Base-by-base conservation (phyloP, 1,140 invertebrate species). In the Drosophila cardini region DNA sequence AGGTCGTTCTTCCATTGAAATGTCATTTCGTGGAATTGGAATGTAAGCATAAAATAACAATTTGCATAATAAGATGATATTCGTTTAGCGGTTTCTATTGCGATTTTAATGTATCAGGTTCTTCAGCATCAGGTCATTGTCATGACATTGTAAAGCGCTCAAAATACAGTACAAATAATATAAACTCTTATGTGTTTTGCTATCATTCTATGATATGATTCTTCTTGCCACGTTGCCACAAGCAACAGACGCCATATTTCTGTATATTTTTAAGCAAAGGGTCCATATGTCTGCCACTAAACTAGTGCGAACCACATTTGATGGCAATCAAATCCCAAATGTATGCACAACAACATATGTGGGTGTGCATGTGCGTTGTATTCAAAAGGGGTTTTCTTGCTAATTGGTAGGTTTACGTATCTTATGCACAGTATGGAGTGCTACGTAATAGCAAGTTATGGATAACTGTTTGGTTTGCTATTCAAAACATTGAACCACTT, bases 1-100 rank as follows among this genome's bases (percentile, higher is more conserved):
- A 36, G 10, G 4, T 21, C 45, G 16, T 16, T 50, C 16, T 53
- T 58, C 48, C 26, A 72, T 76, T 43, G 73, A 76, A 78, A 68
- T 68, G 69, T 26, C 55, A 68, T 79, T 64, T 40, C 69, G 68
- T 72, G 69, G 69, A 46, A 73, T 69, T 72, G 69, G 58, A 46
- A 73, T 64, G 61, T 76, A 70, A 70, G 63, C 60, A 60, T 70
- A 75, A 75, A 83, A 86, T 80, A 89, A 83, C 83, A 83, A 86
- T 86, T 86, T 86, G 79, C 83, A 86, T 86, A 86, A 89, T 80
- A 89, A 69, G 76, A 76, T 72, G 79, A 87, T 83, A 73, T 86
- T 86, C 74, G 78, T 61, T 64, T 71, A 48, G 68, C 67, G 64
- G 34, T 74, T 61, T 62, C 42, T 48, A 57, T 48, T 63, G 21